phyloP scores from a whole-genome alignment of 2,113 vertebrate genomes.

The Prionailurus bengalensis region DNA sequence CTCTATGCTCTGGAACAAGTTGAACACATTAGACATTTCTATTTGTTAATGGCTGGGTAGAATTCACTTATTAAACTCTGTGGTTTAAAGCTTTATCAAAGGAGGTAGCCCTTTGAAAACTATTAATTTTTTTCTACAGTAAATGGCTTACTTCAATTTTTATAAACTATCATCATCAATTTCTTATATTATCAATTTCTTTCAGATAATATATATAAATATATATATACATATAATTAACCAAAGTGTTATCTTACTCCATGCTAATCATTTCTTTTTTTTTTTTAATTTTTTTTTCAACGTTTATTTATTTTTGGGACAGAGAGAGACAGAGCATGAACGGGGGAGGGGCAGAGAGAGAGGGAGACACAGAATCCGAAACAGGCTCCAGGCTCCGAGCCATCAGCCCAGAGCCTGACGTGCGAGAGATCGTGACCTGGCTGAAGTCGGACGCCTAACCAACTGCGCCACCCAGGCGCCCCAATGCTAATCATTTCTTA shows the following conservation, averaged over 20 bases:
- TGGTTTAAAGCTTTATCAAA: not conserved
- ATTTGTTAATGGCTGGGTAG: not conserved
- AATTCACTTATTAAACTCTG: not conserved
- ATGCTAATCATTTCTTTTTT: not conserved
- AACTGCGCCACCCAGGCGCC: no score
- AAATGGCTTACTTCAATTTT: conserved; percentile 15
- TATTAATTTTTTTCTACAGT: not conserved
- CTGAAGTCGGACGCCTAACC: no score
- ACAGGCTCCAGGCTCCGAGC: no score
- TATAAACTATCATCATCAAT: not conserved
- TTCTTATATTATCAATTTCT: not conserved
- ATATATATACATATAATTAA: not conserved
- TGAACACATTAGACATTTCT: not conserved
- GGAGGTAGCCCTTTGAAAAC: not conserved
- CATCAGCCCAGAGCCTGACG: no score
- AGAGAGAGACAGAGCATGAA: no score
- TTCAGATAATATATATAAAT: not conserved
- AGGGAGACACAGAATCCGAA: no score
- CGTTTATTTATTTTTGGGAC: no score
- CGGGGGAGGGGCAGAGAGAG: no score
- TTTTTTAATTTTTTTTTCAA: no score
- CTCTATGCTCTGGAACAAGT: not conserved
- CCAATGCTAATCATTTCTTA: not conserved
- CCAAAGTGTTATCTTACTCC: not conserved
- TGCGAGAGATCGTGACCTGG: no score